Percentiles rank a stretch among this genome's conserved stretches.
Conservation (phyloP, 92 coral and sea anemone species). For the Nematostella vectensis region DNA sequence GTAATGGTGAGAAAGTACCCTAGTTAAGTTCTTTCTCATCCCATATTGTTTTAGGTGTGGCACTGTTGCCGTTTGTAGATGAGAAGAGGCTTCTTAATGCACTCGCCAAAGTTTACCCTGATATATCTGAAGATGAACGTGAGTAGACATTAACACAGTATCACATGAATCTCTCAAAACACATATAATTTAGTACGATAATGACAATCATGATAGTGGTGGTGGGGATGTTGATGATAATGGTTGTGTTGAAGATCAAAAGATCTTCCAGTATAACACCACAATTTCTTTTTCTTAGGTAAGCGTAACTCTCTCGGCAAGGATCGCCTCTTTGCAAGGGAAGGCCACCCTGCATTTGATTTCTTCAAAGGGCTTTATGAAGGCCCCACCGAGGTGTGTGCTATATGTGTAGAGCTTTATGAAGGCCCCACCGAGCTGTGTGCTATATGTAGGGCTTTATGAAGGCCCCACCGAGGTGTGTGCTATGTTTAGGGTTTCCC, state of each 20-base stretch:
- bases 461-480: too few species aligned
- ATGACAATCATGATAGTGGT: neutral
- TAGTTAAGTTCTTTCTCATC: too few species aligned
- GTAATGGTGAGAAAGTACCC: too few species aligned
- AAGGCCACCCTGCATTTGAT: slow-evolving; percentile 75
- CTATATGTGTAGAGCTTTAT: neutral
- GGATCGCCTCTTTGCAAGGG: slow-evolving; percentile 80
- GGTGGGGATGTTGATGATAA: too few species aligned
- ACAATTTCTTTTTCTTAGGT: too few species aligned
- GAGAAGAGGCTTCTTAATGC: slow-evolving; percentile 75
- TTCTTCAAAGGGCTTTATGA: slow-evolving; percentile 88
- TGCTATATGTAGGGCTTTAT: too few species aligned
- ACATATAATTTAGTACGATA: neutral
- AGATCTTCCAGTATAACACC: too few species aligned
- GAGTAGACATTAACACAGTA: slow-evolving; percentile 10
- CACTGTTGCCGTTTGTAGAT: slow-evolving; percentile 92
- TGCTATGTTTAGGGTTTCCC: too few species aligned
- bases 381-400: slow-evolving; percentile 63
- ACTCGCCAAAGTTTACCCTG: slow-evolving; percentile 72
- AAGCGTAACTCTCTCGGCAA: slow-evolving; percentile 84
- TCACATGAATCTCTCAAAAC: neutral
- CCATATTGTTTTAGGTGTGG: slow-evolving; percentile 96
- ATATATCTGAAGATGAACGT: slow-evolving; percentile 73
- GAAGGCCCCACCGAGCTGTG: too few species aligned
- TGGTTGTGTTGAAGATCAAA: neutral